Base-by-base conservation (phyloP, 2,888 invertebrate genomes). In the Mesopsocus fuscifrons region DNA sequence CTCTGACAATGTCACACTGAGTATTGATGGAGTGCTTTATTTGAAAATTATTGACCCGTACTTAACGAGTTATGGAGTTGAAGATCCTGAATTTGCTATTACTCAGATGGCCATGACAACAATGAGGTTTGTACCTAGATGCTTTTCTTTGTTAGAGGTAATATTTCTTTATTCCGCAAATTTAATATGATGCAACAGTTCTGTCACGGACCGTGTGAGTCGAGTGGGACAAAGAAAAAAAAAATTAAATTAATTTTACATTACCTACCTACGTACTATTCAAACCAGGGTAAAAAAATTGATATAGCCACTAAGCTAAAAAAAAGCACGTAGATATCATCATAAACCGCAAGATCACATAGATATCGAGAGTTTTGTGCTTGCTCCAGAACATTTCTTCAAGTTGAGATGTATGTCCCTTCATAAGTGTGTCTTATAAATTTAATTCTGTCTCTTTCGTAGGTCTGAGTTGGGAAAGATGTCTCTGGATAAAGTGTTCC, bases 31-130 rank as follows among this genome's bases (percentile, higher is more conserved):
- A 46, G 95, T 99, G 2, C 66, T 98, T 41, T 98, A 97, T 62
- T 71, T 99, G 44, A 70, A 87, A 56, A 85, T 99, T 51, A 69
- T 85, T 45, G 85, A 99, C 64, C 83, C 98, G 1, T 97, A 92
- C 60, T 73, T 84, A 61, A 81, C 85, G 59, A 92, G 94, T 49
- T 98, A 98, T 63, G 97, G 97, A 17, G 97, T 98, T 8, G 95
- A 97, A 64, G 97, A 99, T 65, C 92, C 97, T 1, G 97, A 98
- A 63, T 99, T 94, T 69, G 98, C 98, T 1, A 91, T 98, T 47
- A 95, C 95, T 1, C 97, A 98, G 62, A 65, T 99, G 35, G 98
- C 98, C 2, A 98, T 98, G 68, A 99, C 98, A 0, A 98, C 98
- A 1, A 99, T 98, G 98, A 74, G 98, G 61, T 62, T 50, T 44